Conservation (phyloP, 2,888 invertebrate genomes). For the Cactoblastis cactorum region DNA sequence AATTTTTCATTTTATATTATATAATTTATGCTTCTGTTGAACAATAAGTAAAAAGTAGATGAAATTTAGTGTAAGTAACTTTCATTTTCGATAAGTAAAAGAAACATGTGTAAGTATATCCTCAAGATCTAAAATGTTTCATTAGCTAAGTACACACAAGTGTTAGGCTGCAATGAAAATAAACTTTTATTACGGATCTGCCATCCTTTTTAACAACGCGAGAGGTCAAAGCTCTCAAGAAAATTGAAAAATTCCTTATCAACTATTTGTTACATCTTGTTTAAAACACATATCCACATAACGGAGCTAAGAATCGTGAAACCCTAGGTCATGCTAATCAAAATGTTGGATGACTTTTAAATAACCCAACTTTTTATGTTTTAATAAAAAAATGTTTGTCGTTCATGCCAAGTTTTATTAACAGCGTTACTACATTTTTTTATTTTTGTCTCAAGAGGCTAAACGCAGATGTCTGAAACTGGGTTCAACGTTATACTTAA, state of each 20-base stretch:
- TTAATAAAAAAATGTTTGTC: too few relatives aligned
- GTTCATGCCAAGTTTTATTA: too few relatives aligned
- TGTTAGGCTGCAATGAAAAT: conserved; percentile 11
- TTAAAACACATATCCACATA: too few relatives aligned
- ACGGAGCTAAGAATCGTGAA: too few relatives aligned
- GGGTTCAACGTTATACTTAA: too few relatives aligned
- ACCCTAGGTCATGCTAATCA: too few relatives aligned
- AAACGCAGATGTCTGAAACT: too few relatives aligned
- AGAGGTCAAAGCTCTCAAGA: background rate
- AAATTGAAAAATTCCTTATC: background rate
- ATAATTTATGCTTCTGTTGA: background rate
- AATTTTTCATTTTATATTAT: background rate
- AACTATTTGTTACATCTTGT: background rate
- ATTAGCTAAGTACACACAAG: conserved; percentile 11
- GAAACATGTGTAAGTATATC: background rate
- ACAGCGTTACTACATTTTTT: too few relatives aligned
- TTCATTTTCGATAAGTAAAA: background rate
- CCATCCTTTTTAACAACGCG: background rate
- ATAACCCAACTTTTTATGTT: too few relatives aligned
- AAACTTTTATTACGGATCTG: conserved; percentile 1
- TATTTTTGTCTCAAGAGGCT: too few relatives aligned
- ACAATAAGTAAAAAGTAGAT: background rate
- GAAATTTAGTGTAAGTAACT: too few relatives aligned
- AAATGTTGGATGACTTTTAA: too few relatives aligned
- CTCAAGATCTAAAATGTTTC: background rate